Evolutionary conservation across 2,888 invertebrate species (phyloP), one percentile per base, ranked within the genome.

Genomic region (Arctia plantaginis): DNA sequence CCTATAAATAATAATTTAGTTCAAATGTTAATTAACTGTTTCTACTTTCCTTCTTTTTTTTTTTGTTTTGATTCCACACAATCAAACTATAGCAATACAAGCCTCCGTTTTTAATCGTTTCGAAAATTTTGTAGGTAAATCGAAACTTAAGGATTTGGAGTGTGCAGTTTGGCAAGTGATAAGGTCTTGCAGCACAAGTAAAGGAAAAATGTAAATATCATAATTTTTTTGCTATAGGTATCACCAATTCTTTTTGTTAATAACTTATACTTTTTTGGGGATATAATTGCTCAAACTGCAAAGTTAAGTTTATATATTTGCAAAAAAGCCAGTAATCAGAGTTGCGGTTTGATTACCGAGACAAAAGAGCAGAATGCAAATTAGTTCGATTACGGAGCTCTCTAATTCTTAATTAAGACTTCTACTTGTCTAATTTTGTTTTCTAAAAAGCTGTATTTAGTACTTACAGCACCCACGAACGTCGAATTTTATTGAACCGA

Each of bases 391-490:
- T 51, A 23, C 6, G 51, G 7, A 51, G 10, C n/a, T 55, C 23
- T 55, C 20, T 55, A 51, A 51, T 23, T 51, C 23, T 51, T 23
- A 51, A 51, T 51, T 20, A 23, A 51, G 23, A 51, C 23, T 23
- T 51, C 1, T 51, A 51, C 23, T 15, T 12, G 51, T 20, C 12
- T n/a, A 8, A 55, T 68, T 39, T 27, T 7, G 33, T 33, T 51
- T 68, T 68, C 13, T 20, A 67, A 47, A 73, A 64, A 68, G 18
- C 44, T 59, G 55, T 51, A 64, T 68, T 72, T 62, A 72, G 62
- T 64, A 72, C 62, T 62, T 67, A 64, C 20, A 68, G 35, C 35
- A 64, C 64, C 47, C 0, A 4, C 1, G 4, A 59, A 30, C 27
- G 23, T 51, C 20, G 33, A 30, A 44, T 64, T 73, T 35, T 51